Conservation (phyloP, 2,113 vertebrate species). For the Siniperca chuatsi region DNA sequence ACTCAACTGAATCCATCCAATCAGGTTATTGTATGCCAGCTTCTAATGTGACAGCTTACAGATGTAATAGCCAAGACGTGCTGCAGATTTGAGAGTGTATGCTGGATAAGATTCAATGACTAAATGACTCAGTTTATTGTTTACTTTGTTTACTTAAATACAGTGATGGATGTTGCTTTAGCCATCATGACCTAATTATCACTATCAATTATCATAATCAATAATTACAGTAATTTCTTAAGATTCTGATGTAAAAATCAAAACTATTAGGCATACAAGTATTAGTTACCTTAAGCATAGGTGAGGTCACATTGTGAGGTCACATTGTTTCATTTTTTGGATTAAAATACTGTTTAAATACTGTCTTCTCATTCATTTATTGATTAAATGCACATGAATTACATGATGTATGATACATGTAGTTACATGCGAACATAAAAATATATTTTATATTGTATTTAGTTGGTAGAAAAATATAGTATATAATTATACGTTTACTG, state of each 20-base stretch:
- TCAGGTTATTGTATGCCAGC: constrained; percentile 40
- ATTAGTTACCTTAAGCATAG: neutral
- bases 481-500: neutral
- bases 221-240: neutral
- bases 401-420: neutral
- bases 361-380: neutral
- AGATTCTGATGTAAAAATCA: neutral
- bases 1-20: constrained; percentile 67
- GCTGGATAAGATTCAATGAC: neutral
- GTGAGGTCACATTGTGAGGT: neutral
- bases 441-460: neutral
- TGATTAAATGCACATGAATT: neutral
- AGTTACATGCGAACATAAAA: neutral
- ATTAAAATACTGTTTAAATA: neutral
- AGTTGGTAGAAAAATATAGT: neutral
- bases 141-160: neutral
- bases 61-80: neutral
- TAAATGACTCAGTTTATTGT: neutral
- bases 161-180: neutral
- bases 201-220: neutral
- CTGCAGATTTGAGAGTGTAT: neutral
- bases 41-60: constrained; percentile 30
- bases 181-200: neutral
- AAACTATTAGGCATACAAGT: neutral
- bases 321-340: too few species aligned